phyloP scores from a whole-genome alignment of 23 tunicate genomes.

The Trididemnum nubilum region DNA sequence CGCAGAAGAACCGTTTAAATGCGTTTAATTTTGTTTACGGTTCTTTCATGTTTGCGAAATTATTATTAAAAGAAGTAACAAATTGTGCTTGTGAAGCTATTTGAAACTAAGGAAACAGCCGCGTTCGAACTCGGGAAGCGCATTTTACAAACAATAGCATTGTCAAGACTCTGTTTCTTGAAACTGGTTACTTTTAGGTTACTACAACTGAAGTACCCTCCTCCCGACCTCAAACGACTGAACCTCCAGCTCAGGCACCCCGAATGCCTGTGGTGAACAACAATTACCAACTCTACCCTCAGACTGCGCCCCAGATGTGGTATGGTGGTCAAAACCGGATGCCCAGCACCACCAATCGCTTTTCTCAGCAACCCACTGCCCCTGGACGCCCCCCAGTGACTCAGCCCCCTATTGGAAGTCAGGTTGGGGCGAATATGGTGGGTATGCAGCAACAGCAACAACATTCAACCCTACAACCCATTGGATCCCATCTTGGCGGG shows the following conservation, averaged over 20 bases:
- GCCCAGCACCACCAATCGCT: constrained; percentile 25
- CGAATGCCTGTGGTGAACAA: constrained; percentile 18
- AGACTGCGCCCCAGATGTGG: constrained; percentile 29
- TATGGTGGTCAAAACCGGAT: constrained; percentile 4
- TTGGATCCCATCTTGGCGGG: constrained; percentile 66
- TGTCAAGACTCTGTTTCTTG: too few relatives aligned
- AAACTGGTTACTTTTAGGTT: constrained; percentile 28
- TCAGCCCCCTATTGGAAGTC: constrained; percentile 75
- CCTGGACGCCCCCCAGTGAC: constrained; percentile 17
- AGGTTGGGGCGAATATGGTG: constrained; percentile 54
- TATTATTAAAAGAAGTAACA: too few relatives aligned
- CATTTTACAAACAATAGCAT: too few relatives aligned
- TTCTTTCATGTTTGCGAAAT: too few relatives aligned
- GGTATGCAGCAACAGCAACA: constrained; percentile 53
- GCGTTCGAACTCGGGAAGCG: too few relatives aligned
- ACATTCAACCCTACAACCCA: constrained; percentile 39
- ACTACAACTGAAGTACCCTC: constrained; percentile 32
- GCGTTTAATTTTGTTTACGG: too few relatives aligned
- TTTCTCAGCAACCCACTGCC: constrained; percentile 21
- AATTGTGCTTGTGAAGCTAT: too few relatives aligned
- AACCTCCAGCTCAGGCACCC: constrained; percentile 9
- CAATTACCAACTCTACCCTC: constrained; percentile 29
- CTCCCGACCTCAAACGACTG: constrained; percentile 26
- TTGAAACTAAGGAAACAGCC: too few relatives aligned
- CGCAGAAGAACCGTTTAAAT: too few relatives aligned